phyloP scores from a whole-genome alignment of 2,888 invertebrate species.

The Liopterus haemorrhoidalis region DNA sequence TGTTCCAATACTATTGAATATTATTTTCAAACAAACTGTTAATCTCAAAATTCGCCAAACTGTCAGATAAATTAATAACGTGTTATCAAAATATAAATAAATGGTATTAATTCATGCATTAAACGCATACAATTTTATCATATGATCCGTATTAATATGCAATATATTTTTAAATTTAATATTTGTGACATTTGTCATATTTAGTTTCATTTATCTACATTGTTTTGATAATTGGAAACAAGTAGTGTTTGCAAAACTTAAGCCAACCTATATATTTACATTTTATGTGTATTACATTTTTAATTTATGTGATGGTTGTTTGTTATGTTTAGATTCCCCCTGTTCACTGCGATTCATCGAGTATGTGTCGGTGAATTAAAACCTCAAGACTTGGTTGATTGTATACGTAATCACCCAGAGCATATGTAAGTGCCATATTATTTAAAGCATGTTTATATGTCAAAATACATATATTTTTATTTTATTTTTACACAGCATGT shows the following conservation, averaged over 20 bases:
- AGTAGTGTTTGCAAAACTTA: too few species aligned
- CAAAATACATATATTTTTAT: constrained; percentile 14
- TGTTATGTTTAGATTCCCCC: constrained; percentile 71
- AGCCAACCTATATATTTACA: not conserved
- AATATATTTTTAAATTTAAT: too few species aligned
- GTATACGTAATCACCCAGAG: constrained; percentile 91
- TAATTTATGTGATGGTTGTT: constrained; percentile 21
- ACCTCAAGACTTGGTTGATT: constrained; percentile 78
- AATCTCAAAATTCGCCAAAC: too few species aligned
- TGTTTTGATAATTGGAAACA: not conserved
- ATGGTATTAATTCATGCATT: too few species aligned
- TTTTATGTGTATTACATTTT: constrained; percentile 13
- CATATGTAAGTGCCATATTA: constrained; percentile 75
- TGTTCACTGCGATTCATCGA: constrained; percentile 91
- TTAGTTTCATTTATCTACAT: not conserved
- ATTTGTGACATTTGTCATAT: not conserved
- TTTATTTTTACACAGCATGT: too few species aligned
- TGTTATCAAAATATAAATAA: too few species aligned
- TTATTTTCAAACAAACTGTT: too few species aligned
- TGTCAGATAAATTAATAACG: too few species aligned
- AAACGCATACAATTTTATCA: too few species aligned
- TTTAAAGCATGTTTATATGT: too few species aligned
- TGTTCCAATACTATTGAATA: too few species aligned
- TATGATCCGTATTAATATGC: too few species aligned
- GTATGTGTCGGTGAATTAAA: constrained; percentile 82